These are phyloP conservation scores for Otolemur crassicaudatus DNA, from an alignment of 2,797 vertebrate species.

Conservation along the genomic window DNA sequence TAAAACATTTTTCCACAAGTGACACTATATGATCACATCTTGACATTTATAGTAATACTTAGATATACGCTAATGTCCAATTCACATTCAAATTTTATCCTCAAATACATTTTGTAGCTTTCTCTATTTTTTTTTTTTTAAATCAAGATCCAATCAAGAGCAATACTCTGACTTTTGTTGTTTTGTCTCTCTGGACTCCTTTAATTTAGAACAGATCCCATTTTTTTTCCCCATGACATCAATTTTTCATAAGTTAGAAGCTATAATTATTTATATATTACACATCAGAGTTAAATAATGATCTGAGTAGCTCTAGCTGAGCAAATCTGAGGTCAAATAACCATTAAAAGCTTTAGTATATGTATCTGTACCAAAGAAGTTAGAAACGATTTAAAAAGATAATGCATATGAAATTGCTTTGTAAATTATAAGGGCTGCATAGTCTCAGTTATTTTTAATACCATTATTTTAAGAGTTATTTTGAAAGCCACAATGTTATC, in stretches of 20 bases:
- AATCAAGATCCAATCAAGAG: background rate
- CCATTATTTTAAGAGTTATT: slow-evolving; percentile 23
- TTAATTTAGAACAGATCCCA: slow-evolving; percentile 9
- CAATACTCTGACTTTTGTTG: background rate
- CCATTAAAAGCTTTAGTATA: background rate
- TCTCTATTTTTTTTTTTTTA: background rate
- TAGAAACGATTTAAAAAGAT: slow-evolving; percentile 20
- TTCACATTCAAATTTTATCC: background rate
- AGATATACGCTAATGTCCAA: background rate
- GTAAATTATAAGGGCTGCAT: slow-evolving; percentile 4
- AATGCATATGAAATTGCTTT: slow-evolving; percentile 20
- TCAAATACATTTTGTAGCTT: background rate
- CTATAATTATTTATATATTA: slow-evolving; percentile 31
- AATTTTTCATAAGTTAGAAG: background rate
- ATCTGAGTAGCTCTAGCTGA: slow-evolving; percentile 19
- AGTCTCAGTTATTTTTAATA: slow-evolving; percentile 39
- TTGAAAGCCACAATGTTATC: slow-evolving; percentile 1
- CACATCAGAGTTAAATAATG: slow-evolving; percentile 25
- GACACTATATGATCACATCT: background rate
- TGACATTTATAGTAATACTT: slow-evolving; percentile 19
- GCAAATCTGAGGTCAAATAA: slow-evolving; percentile 8
- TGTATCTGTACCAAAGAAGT: background rate
- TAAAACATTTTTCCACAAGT: background rate
- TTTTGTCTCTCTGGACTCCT: background rate
- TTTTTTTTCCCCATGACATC: background rate